These are phyloP conservation scores for Tetraodon nigroviridis DNA, from an alignment of 2,113 vertebrate genomes.

Conservation along the genomic window DNA sequence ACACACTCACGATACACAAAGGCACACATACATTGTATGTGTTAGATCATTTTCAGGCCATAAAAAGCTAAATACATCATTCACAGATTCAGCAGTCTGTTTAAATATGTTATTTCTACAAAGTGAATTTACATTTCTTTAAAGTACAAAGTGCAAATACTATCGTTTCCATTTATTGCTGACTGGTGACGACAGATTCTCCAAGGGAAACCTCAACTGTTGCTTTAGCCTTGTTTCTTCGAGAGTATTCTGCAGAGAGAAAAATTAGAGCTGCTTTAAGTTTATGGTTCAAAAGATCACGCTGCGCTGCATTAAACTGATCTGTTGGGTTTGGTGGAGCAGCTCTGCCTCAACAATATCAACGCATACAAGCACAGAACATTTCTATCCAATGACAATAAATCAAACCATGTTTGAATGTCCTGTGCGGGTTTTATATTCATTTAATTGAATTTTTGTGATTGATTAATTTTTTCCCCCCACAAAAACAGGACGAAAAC, in stretches of 20 bases:
- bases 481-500: no score
- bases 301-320: no score
- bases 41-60: constrained; percentile 76
- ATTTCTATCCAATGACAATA: no score
- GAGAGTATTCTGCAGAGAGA: constrained; percentile 75
- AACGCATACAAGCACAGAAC: no score
- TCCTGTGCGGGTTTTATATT: no score
- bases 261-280: neutral
- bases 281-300: no score
- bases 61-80: constrained; percentile 80
- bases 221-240: constrained; percentile 87
- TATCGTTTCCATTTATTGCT: constrained; percentile 81
- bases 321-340: no score
- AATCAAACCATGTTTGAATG: no score
- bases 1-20: constrained; percentile 76
- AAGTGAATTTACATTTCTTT: constrained; percentile 94
- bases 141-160: constrained; percentile 99
- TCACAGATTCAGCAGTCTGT: constrained; percentile 91
- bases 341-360: no score
- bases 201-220: constrained; percentile 59
- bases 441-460: no score
- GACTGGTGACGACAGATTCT: constrained; percentile 79
- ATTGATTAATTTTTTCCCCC: no score
- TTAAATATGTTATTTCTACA: constrained; percentile 94
- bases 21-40: constrained; percentile 93